Conservation (phyloP, 2,113 vertebrate species). For the Gadus macrocephalus region DNA sequence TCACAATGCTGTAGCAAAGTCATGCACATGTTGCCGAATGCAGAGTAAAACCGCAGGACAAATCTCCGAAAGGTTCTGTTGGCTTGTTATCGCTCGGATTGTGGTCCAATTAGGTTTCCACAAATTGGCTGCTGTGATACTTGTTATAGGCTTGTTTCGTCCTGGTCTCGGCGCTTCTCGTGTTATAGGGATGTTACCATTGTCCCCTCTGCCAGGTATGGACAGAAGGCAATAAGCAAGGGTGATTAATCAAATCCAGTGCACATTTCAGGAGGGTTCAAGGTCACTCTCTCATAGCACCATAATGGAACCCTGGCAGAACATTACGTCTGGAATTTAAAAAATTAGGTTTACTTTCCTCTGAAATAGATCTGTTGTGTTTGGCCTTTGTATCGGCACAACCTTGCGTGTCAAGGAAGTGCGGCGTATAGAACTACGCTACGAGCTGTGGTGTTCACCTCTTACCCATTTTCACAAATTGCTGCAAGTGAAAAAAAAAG, state of each 20-base stretch:
- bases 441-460: constrained; percentile 66
- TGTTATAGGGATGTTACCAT: constrained; percentile 44
- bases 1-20: constrained; percentile 7
- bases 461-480: constrained; percentile 51
- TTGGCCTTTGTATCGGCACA: constrained; percentile 56
- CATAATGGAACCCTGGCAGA: not conserved
- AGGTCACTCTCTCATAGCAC: not conserved
- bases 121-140: constrained; percentile 23
- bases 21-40: constrained; percentile 21
- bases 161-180: constrained; percentile 40
- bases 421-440: constrained; percentile 60
- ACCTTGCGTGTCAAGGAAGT: constrained; percentile 62
- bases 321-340: not conserved
- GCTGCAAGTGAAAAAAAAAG: constrained; percentile 53
- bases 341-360: constrained; percentile 1
- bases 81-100: constrained; percentile 15
- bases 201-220: constrained; percentile 50
- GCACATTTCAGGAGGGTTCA: not conserved
- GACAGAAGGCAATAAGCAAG: not conserved
- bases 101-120: no score
- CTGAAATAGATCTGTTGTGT: constrained; percentile 30
- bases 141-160: constrained; percentile 44
- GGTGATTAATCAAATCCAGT: not conserved
- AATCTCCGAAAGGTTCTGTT: constrained; percentile 10
- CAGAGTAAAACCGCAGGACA: constrained; percentile 19